Percentiles rank a stretch among this genome's conserved stretches.
Conservation (phyloP, 2,797 vertebrate genomes). For the Orientallactaga sibirica region DNA sequence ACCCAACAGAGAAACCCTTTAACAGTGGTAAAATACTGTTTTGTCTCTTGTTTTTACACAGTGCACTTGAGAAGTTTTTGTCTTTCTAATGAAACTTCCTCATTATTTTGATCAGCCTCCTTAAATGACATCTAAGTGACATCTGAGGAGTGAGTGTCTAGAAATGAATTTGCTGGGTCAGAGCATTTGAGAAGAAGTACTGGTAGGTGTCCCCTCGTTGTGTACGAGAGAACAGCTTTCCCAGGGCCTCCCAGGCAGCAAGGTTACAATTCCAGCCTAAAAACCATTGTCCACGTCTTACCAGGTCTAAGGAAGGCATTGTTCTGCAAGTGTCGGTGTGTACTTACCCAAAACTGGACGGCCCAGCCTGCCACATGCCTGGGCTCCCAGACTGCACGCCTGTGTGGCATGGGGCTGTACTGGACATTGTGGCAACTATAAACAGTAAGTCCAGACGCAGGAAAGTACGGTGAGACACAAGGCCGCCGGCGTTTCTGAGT, state of each 20-base stretch:
- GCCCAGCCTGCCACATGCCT: neutral
- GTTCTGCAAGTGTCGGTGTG: too few species aligned
- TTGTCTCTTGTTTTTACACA: neutral
- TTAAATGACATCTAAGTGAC: neutral
- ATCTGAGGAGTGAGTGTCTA: neutral
- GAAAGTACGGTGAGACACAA: neutral
- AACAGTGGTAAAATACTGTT: neutral
- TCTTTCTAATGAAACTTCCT: neutral
- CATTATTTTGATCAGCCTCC: neutral
- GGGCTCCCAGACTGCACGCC: neutral
- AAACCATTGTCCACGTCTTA: neutral
- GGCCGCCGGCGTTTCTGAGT: neutral
- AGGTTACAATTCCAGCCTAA: neutral
- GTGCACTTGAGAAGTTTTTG: neutral
- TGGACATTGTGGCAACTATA: neutral
- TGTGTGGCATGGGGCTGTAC: neutral
- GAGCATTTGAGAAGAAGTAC: neutral
- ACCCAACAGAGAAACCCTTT: too few species aligned
- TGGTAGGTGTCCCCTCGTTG: neutral
- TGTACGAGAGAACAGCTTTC: too few species aligned
- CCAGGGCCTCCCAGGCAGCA: neutral
- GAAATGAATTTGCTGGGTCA: neutral
- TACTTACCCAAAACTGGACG: too few species aligned
- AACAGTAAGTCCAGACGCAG: neutral
- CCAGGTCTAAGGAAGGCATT: neutral